Conservation (phyloP, 1,140 invertebrate genomes). For the Bombus sibiricus region DNA sequence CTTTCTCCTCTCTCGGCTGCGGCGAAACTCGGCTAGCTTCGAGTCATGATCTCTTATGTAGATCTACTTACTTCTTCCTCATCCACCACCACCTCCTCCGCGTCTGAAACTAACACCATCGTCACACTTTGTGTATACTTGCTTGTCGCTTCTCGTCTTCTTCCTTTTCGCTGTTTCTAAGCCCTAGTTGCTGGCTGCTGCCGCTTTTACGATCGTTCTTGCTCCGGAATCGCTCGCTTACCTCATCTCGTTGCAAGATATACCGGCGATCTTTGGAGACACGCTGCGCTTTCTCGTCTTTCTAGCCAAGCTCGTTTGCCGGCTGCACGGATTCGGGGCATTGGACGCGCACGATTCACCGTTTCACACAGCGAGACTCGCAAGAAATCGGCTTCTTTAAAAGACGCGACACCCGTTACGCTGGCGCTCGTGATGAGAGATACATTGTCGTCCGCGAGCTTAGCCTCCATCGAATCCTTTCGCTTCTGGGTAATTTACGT, state of each 20-base stretch:
- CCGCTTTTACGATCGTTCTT: constrained; percentile 52
- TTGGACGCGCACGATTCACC: constrained; percentile 33
- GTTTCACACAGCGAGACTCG: constrained; percentile 33
- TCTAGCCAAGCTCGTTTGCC: constrained; percentile 18
- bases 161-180: constrained; percentile 27
- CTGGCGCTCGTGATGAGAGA: constrained; percentile 7
- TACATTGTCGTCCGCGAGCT: background rate
- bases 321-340: constrained; percentile 26
- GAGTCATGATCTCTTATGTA: constrained; percentile 77
- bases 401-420: constrained; percentile 5
- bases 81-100: background rate
- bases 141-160: constrained; percentile 25
- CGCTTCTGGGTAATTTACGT: constrained; percentile 1
- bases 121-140: constrained; percentile 8
- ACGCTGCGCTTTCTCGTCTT: constrained; percentile 60
- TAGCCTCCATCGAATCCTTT: background rate
- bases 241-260: constrained; percentile 54
- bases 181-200: constrained; percentile 33
- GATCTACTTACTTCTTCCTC: constrained; percentile 59
- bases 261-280: constrained; percentile 55
- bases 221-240: constrained; percentile 62
- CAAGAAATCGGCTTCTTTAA: constrained; percentile 2
- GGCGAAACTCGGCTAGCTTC: constrained; percentile 74
- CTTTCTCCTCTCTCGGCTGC: constrained; percentile 73
- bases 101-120: background rate